These are phyloP conservation scores for Papilio protenor DNA, from an alignment of 2,888 invertebrate species.

Conservation along the genomic window DNA sequence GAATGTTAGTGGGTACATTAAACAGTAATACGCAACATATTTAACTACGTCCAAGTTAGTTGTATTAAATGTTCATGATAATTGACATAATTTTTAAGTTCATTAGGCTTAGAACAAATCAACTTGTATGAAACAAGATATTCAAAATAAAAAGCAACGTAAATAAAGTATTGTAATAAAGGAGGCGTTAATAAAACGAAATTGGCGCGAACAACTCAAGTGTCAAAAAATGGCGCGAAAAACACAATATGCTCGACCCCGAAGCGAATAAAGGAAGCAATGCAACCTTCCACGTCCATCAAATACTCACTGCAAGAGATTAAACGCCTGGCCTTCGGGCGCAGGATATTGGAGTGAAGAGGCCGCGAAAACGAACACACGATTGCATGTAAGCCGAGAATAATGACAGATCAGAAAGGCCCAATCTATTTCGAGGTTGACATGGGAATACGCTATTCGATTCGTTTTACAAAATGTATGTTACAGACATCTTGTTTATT, in stretches of 20 bases:
- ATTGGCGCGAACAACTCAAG: constrained; percentile 46
- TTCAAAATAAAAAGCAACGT: background rate
- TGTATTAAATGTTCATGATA: background rate
- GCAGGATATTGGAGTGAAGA: constrained; percentile 42
- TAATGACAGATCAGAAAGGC: constrained; percentile 12
- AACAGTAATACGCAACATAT: background rate
- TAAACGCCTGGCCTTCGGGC: constrained; percentile 55
- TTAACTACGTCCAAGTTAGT: background rate
- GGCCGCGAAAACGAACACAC: constrained; percentile 20
- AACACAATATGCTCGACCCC: constrained; percentile 52
- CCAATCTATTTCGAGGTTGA: background rate
- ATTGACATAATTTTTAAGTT: no score
- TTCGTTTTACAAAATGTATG: background rate
- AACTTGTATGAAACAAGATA: background rate
- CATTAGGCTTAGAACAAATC: no score
- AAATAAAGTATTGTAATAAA: constrained; percentile 21
- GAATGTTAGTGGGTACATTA: background rate
- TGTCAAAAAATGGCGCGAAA: constrained; percentile 49
- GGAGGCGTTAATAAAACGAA: constrained; percentile 40
- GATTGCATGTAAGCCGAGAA: constrained; percentile 27
- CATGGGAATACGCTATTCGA: constrained; percentile 5
- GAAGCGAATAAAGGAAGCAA: constrained; percentile 46
- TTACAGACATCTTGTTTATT: background rate
- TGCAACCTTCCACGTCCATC: constrained; percentile 60
- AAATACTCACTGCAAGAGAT: constrained; percentile 57